phyloP scores from a whole-genome alignment of 2,888 invertebrate genomes.

The Villa cingulata region DNA sequence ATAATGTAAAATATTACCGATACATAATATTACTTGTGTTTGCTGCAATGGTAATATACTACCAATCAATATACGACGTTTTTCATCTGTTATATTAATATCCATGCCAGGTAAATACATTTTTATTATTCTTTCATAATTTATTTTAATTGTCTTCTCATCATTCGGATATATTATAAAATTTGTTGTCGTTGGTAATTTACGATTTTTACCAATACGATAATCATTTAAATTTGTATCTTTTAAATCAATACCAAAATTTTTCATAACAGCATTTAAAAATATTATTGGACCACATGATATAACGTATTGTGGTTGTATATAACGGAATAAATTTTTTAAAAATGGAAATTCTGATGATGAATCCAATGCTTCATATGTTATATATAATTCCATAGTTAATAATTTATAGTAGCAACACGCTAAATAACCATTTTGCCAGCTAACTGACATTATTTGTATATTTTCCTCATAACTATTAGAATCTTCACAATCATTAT shows the following conservation, averaged over 20 bases:
- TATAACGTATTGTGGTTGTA: constrained; percentile 10
- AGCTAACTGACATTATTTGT: constrained; percentile 13
- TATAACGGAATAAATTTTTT: constrained; percentile 14
- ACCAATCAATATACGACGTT: constrained; percentile 13
- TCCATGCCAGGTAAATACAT: constrained; percentile 14
- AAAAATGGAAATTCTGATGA: constrained; percentile 13
- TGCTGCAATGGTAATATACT: constrained; percentile 15
- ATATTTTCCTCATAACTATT: constrained; percentile 3
- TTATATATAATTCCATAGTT: constrained; percentile 14
- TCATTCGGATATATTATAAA: constrained; percentile 12
- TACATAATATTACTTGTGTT: constrained; percentile 9
- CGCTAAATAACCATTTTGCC: constrained; percentile 13
- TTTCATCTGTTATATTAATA: constrained; percentile 1
- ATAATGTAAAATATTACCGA: constrained; percentile 16
- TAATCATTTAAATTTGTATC: constrained; percentile 7
- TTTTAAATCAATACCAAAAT: constrained; percentile 5
- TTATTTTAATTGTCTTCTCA: constrained; percentile 7
- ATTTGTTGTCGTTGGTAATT: constrained; percentile 2
- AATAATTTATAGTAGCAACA: constrained; percentile 13
- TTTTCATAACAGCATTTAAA: constrained; percentile 9
- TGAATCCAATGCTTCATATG: constrained; percentile 13
- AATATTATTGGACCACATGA: constrained; percentile 14
- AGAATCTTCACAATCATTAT: not conserved
- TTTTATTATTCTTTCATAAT: constrained; percentile 11
- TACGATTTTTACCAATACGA: constrained; percentile 3